Conservation (phyloP, 2,113 vertebrate genomes). For the Amphiprion percula region DNA sequence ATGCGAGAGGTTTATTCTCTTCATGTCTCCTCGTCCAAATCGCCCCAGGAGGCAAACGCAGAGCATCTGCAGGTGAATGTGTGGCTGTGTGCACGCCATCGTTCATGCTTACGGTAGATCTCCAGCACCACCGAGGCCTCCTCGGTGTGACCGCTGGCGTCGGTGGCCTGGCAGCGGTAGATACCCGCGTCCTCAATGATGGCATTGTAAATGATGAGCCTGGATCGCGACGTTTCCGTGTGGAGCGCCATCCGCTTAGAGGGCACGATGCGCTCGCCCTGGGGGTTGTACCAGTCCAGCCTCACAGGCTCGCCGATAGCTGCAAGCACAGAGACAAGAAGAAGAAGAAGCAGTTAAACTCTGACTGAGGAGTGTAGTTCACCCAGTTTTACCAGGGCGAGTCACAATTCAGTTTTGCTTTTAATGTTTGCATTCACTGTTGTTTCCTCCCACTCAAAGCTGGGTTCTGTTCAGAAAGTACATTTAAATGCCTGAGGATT, state of each 20-base stretch:
- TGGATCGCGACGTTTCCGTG: slow-evolving; percentile 90
- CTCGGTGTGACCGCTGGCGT: slow-evolving; percentile 89
- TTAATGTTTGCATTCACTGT: not conserved
- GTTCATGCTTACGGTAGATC: slow-evolving; percentile 94
- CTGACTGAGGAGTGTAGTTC: not conserved
- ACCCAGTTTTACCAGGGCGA: not conserved
- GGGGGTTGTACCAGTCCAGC: slow-evolving; percentile 97
- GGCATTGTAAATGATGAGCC: slow-evolving; percentile 96
- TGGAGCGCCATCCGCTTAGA: slow-evolving; percentile 91
- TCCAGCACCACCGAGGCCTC: slow-evolving; percentile 97
- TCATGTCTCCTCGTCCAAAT: slow-evolving; percentile 15
- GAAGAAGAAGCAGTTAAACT: not conserved
- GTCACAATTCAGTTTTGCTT: not conserved
- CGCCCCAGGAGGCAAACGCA: slow-evolving; percentile 14
- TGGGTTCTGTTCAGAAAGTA: not conserved
- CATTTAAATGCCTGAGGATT: not conserved
- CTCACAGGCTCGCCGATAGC: slow-evolving; percentile 93
- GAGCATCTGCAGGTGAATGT: slow-evolving; percentile 28
- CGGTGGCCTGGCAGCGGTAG: slow-evolving; percentile 94
- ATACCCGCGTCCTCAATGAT: slow-evolving; percentile 97
- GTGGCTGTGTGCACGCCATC: not conserved
- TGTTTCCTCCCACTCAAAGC: slow-evolving; percentile 17
- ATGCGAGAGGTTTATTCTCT: slow-evolving; percentile 49
- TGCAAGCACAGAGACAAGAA: slow-evolving; percentile 60
- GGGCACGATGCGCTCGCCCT: slow-evolving; percentile 92